Percentiles rank a stretch among this genome's conserved stretches.
phyloP scores from a whole-genome alignment of 2,797 vertebrate genomes.

The Pampus argenteus region DNA sequence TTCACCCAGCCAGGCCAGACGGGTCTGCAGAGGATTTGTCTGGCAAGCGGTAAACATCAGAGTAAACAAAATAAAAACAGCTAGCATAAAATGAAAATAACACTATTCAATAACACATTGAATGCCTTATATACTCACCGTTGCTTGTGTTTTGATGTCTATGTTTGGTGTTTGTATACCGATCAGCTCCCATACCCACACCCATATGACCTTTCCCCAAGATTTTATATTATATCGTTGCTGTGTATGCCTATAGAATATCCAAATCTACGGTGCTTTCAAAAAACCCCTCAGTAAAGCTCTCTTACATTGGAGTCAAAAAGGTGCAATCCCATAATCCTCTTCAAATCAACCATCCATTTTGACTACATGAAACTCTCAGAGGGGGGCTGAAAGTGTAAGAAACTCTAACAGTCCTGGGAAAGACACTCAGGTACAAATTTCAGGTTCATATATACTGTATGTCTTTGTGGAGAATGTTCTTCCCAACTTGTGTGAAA shows the following conservation, averaged over 20 bases:
- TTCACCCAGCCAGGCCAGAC: constrained; percentile 28
- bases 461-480: background rate
- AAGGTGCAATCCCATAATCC: constrained; percentile 9
- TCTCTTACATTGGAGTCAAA: background rate
- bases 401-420: background rate
- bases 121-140: background rate
- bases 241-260: background rate
- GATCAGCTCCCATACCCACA: constrained; percentile 19
- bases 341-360: background rate
- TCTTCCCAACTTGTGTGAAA: background rate
- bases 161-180: constrained; percentile 28
- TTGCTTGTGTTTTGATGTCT: constrained; percentile 3
- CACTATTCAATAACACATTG: background rate
- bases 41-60: constrained; percentile 33
- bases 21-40: constrained; percentile 29
- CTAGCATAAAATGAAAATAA: constrained; percentile 19
- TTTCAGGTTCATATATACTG: constrained; percentile 1
- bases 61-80: constrained; percentile 37
- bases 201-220: constrained; percentile 20
- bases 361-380: constrained; percentile 1
- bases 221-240: constrained; percentile 23
- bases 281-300: constrained; percentile 9
- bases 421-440: background rate
- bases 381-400: background rate
- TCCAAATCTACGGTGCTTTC: background rate